Evolutionary conservation across 2,797 vertebrate genomes (phyloP).

Genomic region (Coregonus sp.): DNA sequence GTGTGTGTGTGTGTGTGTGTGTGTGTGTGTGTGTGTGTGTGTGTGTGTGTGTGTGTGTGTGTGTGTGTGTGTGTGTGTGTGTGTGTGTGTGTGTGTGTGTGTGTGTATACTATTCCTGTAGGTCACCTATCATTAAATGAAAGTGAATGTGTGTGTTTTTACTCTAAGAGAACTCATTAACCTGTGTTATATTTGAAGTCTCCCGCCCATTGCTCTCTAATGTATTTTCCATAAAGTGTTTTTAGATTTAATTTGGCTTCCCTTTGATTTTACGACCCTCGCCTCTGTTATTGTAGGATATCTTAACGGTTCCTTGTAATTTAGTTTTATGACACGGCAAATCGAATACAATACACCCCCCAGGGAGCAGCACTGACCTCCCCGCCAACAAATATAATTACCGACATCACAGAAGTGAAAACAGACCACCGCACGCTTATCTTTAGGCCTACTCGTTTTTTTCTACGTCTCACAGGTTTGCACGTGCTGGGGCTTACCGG

Average conservation of each 20-base stretch:
- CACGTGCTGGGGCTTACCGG: conserved; percentile 36
- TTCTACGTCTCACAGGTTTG: conserved; percentile 50
- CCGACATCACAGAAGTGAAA: conserved; percentile 76
- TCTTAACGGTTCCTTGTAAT: conserved; percentile 77
- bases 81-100: neutral
- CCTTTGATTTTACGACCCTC: conserved; percentile 70
- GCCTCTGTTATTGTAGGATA: conserved; percentile 76
- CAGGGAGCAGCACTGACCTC: conserved; percentile 71
- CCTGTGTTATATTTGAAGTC: conserved; percentile 68
- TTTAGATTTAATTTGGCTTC: conserved; percentile 66
- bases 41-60: no score
- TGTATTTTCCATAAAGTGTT: conserved; percentile 71
- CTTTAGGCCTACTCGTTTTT: conserved; percentile 54
- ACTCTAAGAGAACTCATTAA: conserved; percentile 67
- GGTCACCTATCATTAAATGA: neutral
- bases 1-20: conserved; percentile 9
- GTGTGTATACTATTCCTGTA: conserved; percentile 3
- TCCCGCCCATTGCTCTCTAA: conserved; percentile 63
- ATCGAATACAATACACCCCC: conserved; percentile 70
- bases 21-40: conserved; percentile 3
- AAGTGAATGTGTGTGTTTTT: conserved; percentile 39
- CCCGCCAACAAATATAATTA: conserved; percentile 73
- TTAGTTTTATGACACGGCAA: conserved; percentile 69
- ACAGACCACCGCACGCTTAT: conserved; percentile 77
- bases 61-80: no score